These are phyloP conservation scores for Trichopria drosophilae DNA, from an alignment of 2,888 invertebrate species.

Conservation along the genomic window DNA sequence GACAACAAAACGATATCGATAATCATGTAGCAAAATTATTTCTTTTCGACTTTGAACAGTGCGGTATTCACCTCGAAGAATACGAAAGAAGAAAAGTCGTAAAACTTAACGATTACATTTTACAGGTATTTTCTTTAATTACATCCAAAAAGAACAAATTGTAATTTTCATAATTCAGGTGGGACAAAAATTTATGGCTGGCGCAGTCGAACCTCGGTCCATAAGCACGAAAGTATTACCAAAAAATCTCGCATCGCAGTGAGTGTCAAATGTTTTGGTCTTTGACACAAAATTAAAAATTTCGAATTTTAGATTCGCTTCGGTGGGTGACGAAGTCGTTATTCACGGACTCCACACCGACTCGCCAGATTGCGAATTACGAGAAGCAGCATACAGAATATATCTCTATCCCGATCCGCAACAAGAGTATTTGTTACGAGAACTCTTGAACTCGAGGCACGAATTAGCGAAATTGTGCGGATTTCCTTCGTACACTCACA, in stretches of 20 bases:
- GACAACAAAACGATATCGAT: constrained; percentile 73
- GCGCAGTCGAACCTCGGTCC: constrained; percentile 70
- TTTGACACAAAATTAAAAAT: not conserved
- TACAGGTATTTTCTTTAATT: constrained; percentile 60
- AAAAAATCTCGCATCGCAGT: constrained; percentile 72
- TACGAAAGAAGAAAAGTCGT: constrained; percentile 75
- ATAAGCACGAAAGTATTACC: constrained; percentile 72
- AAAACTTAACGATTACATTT: constrained; percentile 80
- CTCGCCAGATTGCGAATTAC: constrained; percentile 73
- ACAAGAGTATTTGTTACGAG: constrained; percentile 75
- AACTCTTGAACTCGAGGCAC: constrained; percentile 74
- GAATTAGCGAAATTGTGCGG: constrained; percentile 86
- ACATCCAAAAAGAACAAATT: constrained; percentile 5
- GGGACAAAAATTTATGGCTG: constrained; percentile 84
- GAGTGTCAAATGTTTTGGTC: constrained; percentile 57
- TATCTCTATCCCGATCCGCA: constrained; percentile 77
- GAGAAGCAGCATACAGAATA: constrained; percentile 87
- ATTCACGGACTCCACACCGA: constrained; percentile 85
- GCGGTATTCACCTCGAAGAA: constrained; percentile 91
- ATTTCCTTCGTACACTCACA: constrained; percentile 84
- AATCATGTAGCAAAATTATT: constrained; percentile 85
- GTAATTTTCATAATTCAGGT: constrained; percentile 36
- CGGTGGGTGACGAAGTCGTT: constrained; percentile 72
- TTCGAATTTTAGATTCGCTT: constrained; percentile 61
- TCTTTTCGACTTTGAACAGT: constrained; percentile 95